A percentile compares a stretch with the other conserved stretches of the same genome.
Conservation (phyloP, 2,113 vertebrate species). For the Xenopus laevis region DNA sequence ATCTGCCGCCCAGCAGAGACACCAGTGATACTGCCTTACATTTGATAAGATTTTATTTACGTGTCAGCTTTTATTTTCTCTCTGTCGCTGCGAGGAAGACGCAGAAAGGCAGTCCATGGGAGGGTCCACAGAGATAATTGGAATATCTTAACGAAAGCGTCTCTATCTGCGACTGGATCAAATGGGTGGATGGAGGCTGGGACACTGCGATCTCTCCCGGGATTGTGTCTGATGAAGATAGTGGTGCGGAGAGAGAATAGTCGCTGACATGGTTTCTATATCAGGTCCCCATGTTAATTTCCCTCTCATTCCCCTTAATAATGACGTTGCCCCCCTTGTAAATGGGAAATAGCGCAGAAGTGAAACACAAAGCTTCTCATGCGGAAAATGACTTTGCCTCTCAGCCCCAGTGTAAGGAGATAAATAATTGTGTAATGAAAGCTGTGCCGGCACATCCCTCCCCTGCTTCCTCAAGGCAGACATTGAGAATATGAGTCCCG, state of each 20-base stretch:
- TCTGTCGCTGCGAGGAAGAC: background rate
- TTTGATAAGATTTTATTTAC: conserved; percentile 3
- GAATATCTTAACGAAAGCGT: background rate
- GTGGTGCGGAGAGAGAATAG: background rate
- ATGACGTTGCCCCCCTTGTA: conserved; percentile 13
- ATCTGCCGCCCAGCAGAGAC: background rate
- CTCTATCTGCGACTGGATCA: background rate
- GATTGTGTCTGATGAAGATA: background rate
- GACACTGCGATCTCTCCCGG: background rate
- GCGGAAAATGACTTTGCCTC: conserved; percentile 42
- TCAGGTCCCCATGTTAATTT: conserved; percentile 21
- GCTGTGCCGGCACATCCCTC: conserved; percentile 11
- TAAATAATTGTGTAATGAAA: conserved; percentile 44
- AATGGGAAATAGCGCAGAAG: conserved; percentile 15
- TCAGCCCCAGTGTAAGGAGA: conserved; percentile 37
- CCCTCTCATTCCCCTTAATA: conserved; percentile 18
- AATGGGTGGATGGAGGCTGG: background rate
- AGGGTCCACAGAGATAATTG: conserved; percentile 2
- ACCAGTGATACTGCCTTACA: background rate
- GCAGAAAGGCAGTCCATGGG: background rate
- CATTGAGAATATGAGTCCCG: conserved; percentile 21
- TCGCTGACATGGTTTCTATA: conserved; percentile 1
- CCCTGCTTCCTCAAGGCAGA: conserved; percentile 25
- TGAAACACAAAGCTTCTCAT: conserved; percentile 35
- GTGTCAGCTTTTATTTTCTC: background rate